Conservation (phyloP, 2,888 invertebrate species). For the Ormyrus thymus region DNA sequence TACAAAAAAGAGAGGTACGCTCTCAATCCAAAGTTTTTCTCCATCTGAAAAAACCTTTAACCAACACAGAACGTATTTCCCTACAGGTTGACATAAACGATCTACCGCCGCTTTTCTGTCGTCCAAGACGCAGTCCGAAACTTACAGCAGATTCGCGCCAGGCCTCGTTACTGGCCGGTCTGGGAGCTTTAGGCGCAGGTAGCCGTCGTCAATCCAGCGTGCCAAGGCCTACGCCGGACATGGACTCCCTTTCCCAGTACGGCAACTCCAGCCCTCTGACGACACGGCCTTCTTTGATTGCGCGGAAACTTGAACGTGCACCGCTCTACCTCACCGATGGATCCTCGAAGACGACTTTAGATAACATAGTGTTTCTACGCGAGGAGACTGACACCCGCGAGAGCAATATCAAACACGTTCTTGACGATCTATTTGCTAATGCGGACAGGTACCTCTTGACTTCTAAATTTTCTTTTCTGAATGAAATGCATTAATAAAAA, state of each 20-base stretch:
- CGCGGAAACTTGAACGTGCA: slow-evolving; percentile 75
- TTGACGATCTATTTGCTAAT: slow-evolving; percentile 67
- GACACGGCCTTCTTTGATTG: slow-evolving; percentile 64
- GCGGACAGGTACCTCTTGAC: slow-evolving; percentile 14
- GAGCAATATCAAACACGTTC: slow-evolving; percentile 67
- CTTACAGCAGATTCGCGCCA: slow-evolving; percentile 86
- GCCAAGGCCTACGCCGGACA: slow-evolving; percentile 73
- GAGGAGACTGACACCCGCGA: slow-evolving; percentile 65
- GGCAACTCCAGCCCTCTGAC: slow-evolving; percentile 76
- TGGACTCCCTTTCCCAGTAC: slow-evolving; percentile 71
- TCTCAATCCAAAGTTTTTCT: too few species aligned
- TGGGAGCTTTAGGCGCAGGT: slow-evolving; percentile 77
- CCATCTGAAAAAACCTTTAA: too few species aligned
- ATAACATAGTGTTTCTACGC: slow-evolving; percentile 66
- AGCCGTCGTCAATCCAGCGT: slow-evolving; percentile 83
- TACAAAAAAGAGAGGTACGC: slow-evolving; percentile 75
- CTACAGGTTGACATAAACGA: slow-evolving; percentile 70
- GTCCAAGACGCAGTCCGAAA: slow-evolving; percentile 87
- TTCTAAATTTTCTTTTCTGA: too few species aligned
- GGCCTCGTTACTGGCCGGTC: slow-evolving; percentile 83
- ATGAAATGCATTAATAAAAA: too few species aligned
- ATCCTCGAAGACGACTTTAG: slow-evolving; percentile 76
- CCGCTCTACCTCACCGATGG: slow-evolving; percentile 77
- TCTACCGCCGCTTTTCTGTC: slow-evolving; percentile 86
- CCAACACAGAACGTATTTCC: too few species aligned